Base-by-base conservation (phyloP, 2,113 vertebrate species). In the Myrmecophaga tridactyla region DNA sequence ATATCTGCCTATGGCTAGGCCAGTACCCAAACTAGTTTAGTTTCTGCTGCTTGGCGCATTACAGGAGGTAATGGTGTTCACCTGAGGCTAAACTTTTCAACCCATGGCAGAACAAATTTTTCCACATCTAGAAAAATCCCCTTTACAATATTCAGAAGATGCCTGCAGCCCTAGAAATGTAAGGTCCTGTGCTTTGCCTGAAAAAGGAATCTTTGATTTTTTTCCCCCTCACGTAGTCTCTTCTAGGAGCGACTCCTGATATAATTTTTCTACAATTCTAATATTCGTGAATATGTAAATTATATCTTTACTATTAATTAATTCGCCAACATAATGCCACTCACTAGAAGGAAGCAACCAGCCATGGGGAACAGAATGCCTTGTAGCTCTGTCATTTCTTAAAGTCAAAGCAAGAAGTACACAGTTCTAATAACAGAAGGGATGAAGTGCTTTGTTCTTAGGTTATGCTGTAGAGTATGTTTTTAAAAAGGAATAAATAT, bases 391-490 rank as follows among this genome's bases (percentile, higher is more conserved):
- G 88, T 90, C 63, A 88, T 95, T 96, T 97, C 96, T 90, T 62
- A 95, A 97, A 97, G 96, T 97, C 94, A 96, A 97, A 95, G 82
- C 90, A 95, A 96, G 92, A 95, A 94, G 85, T 95, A 87, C 77
- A 92, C 62, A 93, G 65, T 92, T 96, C 90, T 92, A 77, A 94
- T 95, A 97, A 90, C 73, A 90, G 90, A 97, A 96, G 62, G 58
- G 82, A 97, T 97, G 73, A 97, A 95, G 92, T 90, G 86, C 94
- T 97, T 97, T 97, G 94, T 97, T 97, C 96, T 96, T 94, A 86
- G 94, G 96, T 96, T 94, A 90, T 89, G 82, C 90, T 97, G 88
- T 95, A 75, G 92, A 97, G 95, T 83, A 96, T 27, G 65, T 93
- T 94, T 97, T 97, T 96, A 80, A 58, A 94, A 95, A 73, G 67